A percentile compares a stretch with the other conserved stretches of the same genome.
These are phyloP conservation scores for Pithecia hirsuta DNA, from an alignment of 2,797 vertebrate genomes.

Conservation along the genomic window DNA sequence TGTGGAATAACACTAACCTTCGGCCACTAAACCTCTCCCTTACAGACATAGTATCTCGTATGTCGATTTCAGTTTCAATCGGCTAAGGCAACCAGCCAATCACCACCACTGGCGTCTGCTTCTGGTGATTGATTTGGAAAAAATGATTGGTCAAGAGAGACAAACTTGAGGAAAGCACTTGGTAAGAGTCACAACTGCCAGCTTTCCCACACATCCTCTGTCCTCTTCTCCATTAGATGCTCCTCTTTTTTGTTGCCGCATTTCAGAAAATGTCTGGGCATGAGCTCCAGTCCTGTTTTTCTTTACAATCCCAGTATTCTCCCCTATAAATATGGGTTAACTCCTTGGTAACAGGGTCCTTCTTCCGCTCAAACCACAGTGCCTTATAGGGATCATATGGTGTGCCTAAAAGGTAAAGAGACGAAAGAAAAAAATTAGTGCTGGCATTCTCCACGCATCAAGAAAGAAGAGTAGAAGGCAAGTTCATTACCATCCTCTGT, in stretches of 20 bases:
- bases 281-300: slow-evolving; percentile 90
- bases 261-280: slow-evolving; percentile 95
- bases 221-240: slow-evolving; percentile 49
- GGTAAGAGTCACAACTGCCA: slow-evolving; percentile 64
- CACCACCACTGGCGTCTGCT: slow-evolving; percentile 79
- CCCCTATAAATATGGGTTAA: slow-evolving; percentile 92
- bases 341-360: slow-evolving; percentile 92
- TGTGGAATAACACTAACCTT: not conserved
- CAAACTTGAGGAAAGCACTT: slow-evolving; percentile 77
- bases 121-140: slow-evolving; percentile 81
- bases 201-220: slow-evolving; percentile 67
- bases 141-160: slow-evolving; percentile 83
- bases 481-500: slow-evolving; percentile 89
- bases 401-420: slow-evolving; percentile 81
- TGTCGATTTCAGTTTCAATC: slow-evolving; percentile 70
- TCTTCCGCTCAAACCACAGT: slow-evolving; percentile 93
- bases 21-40: slow-evolving; percentile 59
- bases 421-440: not conserved
- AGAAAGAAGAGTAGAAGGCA: not conserved
- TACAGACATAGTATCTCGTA: slow-evolving; percentile 39
- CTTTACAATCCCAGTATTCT: slow-evolving; percentile 97
- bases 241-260: not conserved
- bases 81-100: slow-evolving; percentile 85
- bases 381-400: slow-evolving; percentile 93
- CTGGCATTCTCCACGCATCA: not conserved